These are phyloP conservation scores for Littorina saxatilis DNA, from an alignment of 1,140 invertebrate species.

Conservation along the genomic window DNA sequence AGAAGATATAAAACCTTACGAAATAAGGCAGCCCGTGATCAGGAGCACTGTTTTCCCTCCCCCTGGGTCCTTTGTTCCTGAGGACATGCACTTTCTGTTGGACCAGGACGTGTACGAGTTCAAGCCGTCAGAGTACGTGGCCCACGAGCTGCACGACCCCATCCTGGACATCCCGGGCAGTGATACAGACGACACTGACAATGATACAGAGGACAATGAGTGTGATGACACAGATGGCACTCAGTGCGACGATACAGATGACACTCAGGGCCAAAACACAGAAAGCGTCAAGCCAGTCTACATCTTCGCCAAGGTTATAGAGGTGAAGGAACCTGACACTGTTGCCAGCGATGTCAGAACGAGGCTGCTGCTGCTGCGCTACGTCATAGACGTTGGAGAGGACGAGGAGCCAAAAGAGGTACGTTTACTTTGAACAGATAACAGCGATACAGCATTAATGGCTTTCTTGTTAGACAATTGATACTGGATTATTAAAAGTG, in stretches of 20 bases:
- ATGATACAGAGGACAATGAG: conserved; percentile 18
- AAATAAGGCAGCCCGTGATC: neutral
- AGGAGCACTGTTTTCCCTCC: conserved; percentile 43
- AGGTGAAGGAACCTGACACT: neutral
- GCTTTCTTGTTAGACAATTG: no score
- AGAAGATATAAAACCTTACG: neutral
- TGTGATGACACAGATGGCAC: conserved; percentile 23
- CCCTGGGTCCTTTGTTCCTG: conserved; percentile 52
- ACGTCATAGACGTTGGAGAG: conserved; percentile 19
- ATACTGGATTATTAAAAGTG: no score
- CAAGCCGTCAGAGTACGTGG: conserved; percentile 52
- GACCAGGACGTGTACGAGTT: conserved; percentile 53
- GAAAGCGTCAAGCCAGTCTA: no score
- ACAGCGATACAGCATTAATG: no score
- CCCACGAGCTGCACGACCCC: conserved; percentile 59
- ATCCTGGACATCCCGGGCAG: neutral
- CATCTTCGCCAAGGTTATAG: neutral
- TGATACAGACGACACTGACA: neutral
- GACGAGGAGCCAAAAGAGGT: conserved; percentile 21
- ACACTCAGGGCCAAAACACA: no score
- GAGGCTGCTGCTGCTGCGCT: neutral
- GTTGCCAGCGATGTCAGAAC: neutral
- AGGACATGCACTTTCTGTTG: conserved; percentile 54
- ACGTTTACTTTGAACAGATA: no score
- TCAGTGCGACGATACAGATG: no score